Percentiles rank a stretch among this genome's conserved stretches.
These are phyloP conservation scores for Venustaconcha ellipsiformis DNA, from an alignment of 1,140 invertebrate species.

Conservation along the genomic window DNA sequence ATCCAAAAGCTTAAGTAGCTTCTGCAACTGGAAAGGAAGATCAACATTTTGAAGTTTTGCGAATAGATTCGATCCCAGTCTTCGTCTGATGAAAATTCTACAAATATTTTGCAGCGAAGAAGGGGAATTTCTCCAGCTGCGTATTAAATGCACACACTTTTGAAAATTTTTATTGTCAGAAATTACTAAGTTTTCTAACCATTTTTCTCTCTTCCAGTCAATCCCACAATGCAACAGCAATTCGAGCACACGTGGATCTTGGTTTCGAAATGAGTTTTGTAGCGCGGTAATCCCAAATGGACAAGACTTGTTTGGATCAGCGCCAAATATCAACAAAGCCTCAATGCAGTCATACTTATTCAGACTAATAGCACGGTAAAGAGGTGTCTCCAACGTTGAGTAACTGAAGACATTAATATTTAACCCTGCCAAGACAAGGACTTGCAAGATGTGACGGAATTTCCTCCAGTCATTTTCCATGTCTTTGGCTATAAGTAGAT, in stretches of 20 bases:
- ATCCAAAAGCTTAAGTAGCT: no score
- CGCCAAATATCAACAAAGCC: constrained; percentile 13
- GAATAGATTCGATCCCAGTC: no score
- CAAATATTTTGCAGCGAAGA: constrained; percentile 6
- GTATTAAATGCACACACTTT: background rate
- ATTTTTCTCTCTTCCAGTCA: constrained; percentile 17
- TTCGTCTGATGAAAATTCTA: background rate
- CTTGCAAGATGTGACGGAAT: constrained; percentile 6
- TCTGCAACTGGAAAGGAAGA: no score
- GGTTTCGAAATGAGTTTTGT: constrained; percentile 4
- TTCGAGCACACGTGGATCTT: background rate
- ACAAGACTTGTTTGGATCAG: constrained; percentile 17
- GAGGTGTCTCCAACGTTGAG: constrained; percentile 13
- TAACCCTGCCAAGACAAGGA: constrained; percentile 6
- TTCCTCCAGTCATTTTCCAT: background rate
- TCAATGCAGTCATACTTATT: constrained; percentile 4
- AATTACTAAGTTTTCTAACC: background rate
- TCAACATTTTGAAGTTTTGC: no score
- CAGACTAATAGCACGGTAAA: constrained; percentile 13
- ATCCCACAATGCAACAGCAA: constrained; percentile 21
- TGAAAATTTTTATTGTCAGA: background rate
- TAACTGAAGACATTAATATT: constrained; percentile 7
- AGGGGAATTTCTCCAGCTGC: background rate
- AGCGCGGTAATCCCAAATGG: constrained; percentile 21
- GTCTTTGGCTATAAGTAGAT: constrained; percentile 7